Evolutionary conservation across 2,888 invertebrate species (phyloP).

Genomic region (Dioctria rufipes): DNA sequence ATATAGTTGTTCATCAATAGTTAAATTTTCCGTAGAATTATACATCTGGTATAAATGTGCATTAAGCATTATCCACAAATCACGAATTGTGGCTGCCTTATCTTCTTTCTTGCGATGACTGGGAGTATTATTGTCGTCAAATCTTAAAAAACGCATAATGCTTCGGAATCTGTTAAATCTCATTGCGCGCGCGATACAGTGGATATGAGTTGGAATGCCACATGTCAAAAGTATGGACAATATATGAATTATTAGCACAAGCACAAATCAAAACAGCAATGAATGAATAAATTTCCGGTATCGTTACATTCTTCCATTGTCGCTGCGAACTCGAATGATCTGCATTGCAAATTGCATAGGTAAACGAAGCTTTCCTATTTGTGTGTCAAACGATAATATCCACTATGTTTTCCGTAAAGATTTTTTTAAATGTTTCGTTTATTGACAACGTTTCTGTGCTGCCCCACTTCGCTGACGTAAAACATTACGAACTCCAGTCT

Average conservation of each 20-base stretch:
- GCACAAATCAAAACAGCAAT: constrained; percentile 39
- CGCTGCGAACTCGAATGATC: background rate
- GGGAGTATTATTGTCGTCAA: constrained; percentile 63
- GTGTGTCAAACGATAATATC: too few relatives aligned
- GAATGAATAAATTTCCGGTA: constrained; percentile 41
- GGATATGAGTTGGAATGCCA: constrained; percentile 29
- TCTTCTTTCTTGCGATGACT: constrained; percentile 60
- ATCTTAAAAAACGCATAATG: constrained; percentile 63
- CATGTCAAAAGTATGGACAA: constrained; percentile 23
- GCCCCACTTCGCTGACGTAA: too few relatives aligned
- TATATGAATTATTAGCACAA: constrained; percentile 38
- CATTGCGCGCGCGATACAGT: constrained; percentile 39
- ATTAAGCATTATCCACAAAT: constrained; percentile 64
- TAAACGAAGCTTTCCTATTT: too few relatives aligned
- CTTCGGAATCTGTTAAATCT: constrained; percentile 61
- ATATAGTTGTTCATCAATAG: constrained; percentile 64
- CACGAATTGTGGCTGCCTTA: constrained; percentile 62
- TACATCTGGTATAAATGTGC: constrained; percentile 62
- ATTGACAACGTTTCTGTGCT: too few relatives aligned
- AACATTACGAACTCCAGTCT: too few relatives aligned
- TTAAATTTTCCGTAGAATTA: constrained; percentile 62
- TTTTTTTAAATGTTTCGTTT: too few relatives aligned
- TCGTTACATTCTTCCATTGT: constrained; percentile 9
- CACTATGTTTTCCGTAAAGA: too few relatives aligned
- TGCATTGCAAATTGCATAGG: too few relatives aligned